These are phyloP conservation scores for Temnothorax unifasciatus DNA, from an alignment of 2,888 invertebrate genomes.

Conservation along the genomic window DNA sequence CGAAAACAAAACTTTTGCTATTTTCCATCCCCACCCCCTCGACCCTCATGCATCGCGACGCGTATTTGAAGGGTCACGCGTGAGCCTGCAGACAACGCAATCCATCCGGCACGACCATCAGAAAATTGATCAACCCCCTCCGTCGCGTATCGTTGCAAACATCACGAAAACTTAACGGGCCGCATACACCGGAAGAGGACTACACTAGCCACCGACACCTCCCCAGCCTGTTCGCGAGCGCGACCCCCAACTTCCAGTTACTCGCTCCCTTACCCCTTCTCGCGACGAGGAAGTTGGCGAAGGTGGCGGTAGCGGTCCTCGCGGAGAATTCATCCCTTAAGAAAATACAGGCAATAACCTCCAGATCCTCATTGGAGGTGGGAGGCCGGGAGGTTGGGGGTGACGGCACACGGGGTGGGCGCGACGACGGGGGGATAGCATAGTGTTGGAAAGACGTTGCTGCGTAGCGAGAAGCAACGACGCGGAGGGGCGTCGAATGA, in stretches of 20 bases:
- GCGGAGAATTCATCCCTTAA: slow-evolving; percentile 79
- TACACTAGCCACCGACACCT: slow-evolving; percentile 46
- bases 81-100: slow-evolving; percentile 59
- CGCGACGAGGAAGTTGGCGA: slow-evolving; percentile 40
- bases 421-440: slow-evolving; percentile 60
- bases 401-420: slow-evolving; percentile 30
- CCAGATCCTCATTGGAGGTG: slow-evolving; percentile 78
- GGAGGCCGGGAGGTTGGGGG: slow-evolving; percentile 27
- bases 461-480: slow-evolving; percentile 68
- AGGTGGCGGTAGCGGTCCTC: slow-evolving; percentile 66
- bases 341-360: slow-evolving; percentile 85
- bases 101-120: slow-evolving; percentile 62
- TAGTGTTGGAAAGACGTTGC: slow-evolving; percentile 70
- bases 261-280: background rate
- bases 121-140: slow-evolving; percentile 72
- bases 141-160: slow-evolving; percentile 60
- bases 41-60: slow-evolving; percentile 31
- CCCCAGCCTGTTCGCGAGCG: slow-evolving; percentile 35
- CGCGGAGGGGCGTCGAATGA: slow-evolving; percentile 68
- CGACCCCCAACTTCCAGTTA: slow-evolving; percentile 28
- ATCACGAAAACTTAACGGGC: slow-evolving; percentile 69
- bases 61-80: slow-evolving; percentile 59
- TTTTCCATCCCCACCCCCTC: slow-evolving; percentile 8
- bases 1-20: slow-evolving; percentile 46
- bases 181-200: slow-evolving; percentile 65